These are phyloP conservation scores for Danio rerio DNA, from an alignment of 2,113 vertebrate genomes.

Conservation along the genomic window DNA sequence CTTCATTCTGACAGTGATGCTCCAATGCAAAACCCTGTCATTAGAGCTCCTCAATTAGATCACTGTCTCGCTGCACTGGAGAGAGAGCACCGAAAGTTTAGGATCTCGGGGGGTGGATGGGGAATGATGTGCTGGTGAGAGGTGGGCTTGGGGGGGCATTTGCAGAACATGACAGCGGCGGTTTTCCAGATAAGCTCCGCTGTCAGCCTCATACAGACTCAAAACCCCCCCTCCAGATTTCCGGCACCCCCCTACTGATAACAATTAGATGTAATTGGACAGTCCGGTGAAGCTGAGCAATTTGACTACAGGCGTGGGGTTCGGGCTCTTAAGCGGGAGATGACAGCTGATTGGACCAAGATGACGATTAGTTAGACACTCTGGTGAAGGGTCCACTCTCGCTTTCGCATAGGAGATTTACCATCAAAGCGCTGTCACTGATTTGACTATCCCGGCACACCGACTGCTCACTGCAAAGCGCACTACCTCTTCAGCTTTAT, in stretches of 20 bases:
- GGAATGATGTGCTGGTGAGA: constrained; percentile 40
- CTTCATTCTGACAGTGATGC: constrained; percentile 70
- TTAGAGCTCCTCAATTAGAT: constrained; percentile 78
- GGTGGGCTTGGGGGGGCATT: constrained; percentile 26
- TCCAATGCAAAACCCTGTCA: constrained; percentile 68
- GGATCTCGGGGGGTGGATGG: constrained; percentile 25
- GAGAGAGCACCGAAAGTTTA: constrained; percentile 2
- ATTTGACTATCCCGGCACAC: constrained; percentile 17
- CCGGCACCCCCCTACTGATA: constrained; percentile 50
- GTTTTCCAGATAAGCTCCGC: constrained; percentile 53
- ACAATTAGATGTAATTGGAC: constrained; percentile 66
- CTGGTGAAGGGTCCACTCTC: constrained; percentile 37
- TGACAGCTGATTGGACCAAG: constrained; percentile 54
- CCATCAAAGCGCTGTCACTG: constrained; percentile 45
- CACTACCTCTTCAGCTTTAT: background rate
- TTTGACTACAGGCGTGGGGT: constrained; percentile 49
- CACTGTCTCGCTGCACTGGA: constrained; percentile 57
- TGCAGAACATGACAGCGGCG: constrained; percentile 58
- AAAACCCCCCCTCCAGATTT: constrained; percentile 2
- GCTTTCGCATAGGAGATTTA: background rate
- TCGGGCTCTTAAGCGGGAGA: constrained; percentile 48
- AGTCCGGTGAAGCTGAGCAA: constrained; percentile 59
- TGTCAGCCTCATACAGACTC: constrained; percentile 55
- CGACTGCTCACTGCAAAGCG: background rate
- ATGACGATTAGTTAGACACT: constrained; percentile 55